A percentile compares a stretch with the other conserved stretches of the same genome.
Evolutionary conservation across 2,888 invertebrate species (phyloP).

Genomic region (Drosophila maculinotata): DNA sequence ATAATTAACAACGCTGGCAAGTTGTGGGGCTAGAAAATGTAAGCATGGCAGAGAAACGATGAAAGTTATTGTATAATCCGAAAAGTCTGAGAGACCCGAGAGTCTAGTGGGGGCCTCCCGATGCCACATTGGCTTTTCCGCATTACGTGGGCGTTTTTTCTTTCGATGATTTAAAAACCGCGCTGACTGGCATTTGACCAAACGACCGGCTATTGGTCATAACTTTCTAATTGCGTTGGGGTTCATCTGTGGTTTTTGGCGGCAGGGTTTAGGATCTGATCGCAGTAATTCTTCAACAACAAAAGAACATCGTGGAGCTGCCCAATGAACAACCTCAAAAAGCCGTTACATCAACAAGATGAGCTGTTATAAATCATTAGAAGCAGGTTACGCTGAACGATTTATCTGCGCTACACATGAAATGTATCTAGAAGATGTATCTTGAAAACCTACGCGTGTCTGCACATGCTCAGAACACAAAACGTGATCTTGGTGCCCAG

Average conservation of each 20-base stretch:
- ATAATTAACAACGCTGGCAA: slow-evolving; percentile 55
- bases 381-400: slow-evolving; percentile 73
- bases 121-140: slow-evolving; percentile 57
- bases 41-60: slow-evolving; percentile 31
- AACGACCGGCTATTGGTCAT: slow-evolving; percentile 57
- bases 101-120: slow-evolving; percentile 5
- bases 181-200: slow-evolving; percentile 38
- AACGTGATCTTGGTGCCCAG: slow-evolving; percentile 42
- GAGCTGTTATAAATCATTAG: slow-evolving; percentile 73
- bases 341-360: slow-evolving; percentile 64
- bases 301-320: slow-evolving; percentile 29
- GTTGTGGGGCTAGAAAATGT: slow-evolving; percentile 39
- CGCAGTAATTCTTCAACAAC: slow-evolving; percentile 34
- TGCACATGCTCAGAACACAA: slow-evolving; percentile 74
- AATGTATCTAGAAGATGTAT: slow-evolving; percentile 74
- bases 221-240: slow-evolving; percentile 68
- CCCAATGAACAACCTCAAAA: slow-evolving; percentile 57
- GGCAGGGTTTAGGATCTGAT: slow-evolving; percentile 30
- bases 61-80: slow-evolving; percentile 75
- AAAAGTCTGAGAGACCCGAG: slow-evolving; percentile 11
- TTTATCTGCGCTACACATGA: slow-evolving; percentile 76
- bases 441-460: slow-evolving; percentile 75
- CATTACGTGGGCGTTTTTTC: slow-evolving; percentile 67
- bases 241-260: slow-evolving; percentile 31
- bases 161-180: slow-evolving; percentile 2